Conservation (phyloP, 1,140 invertebrate species). For the Mamestra configurata region DNA sequence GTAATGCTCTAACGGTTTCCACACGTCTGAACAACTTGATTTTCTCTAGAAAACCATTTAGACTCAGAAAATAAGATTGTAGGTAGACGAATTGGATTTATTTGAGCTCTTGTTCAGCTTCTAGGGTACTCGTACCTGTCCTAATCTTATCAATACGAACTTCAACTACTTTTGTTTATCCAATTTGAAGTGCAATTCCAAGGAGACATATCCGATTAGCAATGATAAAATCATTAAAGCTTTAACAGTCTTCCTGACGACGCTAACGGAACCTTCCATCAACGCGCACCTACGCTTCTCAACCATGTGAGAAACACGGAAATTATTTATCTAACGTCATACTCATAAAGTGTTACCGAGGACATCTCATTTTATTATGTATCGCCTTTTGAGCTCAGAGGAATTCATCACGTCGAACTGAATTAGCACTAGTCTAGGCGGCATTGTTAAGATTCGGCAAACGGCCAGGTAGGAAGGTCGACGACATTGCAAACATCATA, state of each 20-base stretch:
- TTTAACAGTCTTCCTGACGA: slow-evolving; percentile 3
- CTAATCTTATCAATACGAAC: slow-evolving; percentile 4
- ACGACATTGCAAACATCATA: slow-evolving; percentile 48
- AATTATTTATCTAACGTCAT: slow-evolving; percentile 44
- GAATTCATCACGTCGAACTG: slow-evolving; percentile 36
- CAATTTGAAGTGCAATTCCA: not conserved
- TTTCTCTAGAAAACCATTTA: slow-evolving; percentile 26
- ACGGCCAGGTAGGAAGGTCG: slow-evolving; percentile 54
- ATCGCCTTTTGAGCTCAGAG: slow-evolving; percentile 22
- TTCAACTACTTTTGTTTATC: not conserved
- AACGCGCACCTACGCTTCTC: slow-evolving; percentile 39
- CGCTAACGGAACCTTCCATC: slow-evolving; percentile 24
- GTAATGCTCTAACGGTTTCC: slow-evolving; percentile 28
- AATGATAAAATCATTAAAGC: slow-evolving; percentile 13
- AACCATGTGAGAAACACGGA: slow-evolving; percentile 56
- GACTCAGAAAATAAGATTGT: slow-evolving; percentile 43
- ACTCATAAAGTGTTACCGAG: slow-evolving; percentile 32
- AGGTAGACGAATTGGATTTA: slow-evolving; percentile 42
- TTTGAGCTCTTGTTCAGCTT: slow-evolving; percentile 13
- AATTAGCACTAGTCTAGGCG: slow-evolving; percentile 51
- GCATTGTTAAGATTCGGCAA: slow-evolving; percentile 49
- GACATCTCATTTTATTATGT: slow-evolving; percentile 38
- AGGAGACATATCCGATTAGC: slow-evolving; percentile 19
- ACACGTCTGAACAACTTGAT: slow-evolving; percentile 33
- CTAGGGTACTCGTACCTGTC: not conserved